Evolutionary conservation across 1,140 invertebrate genomes (phyloP), one percentile per base, ranked within the genome.

Genomic region (Scaptomyza montana): DNA sequence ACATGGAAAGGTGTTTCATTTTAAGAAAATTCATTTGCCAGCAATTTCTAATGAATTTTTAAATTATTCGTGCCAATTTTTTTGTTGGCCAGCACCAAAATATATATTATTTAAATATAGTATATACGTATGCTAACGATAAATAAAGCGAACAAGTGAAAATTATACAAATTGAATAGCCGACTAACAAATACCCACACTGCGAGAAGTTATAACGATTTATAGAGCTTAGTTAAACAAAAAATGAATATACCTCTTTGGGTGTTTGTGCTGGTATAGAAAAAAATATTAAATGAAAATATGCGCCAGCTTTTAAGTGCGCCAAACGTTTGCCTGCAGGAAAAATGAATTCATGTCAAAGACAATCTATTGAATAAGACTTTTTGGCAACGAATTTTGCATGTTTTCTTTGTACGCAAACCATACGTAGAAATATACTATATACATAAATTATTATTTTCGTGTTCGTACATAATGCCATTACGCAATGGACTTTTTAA

Each of bases 321-420:
- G 57, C 74, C 62, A 64, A 67, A 53, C 39, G 39, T 53, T 72
- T 65, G 80, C 61, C 46, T 53, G 70, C 45, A 19, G 70, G 68
- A 87, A 84, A 87, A 89, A 89, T 89, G 84, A 80, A 89, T 84
- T 89, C 77, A 89, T 89, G 84, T 89, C 84, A 89, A 89, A 89
- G 85, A 84, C 69, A 84, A 79, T 84, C 79, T 89, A 89, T 89
- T 89, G 85, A 89, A 89, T 84, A 89, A 80, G 73, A 80, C 65
- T 89, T 89, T 87, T 89, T 89, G 84, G 85, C 84, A 89, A 53
- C 76, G 73, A 68, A 66, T 70, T 74, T 72, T 9, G 70, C 67
- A 54, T 80, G 74, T 69, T 74, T 53, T 66, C 30, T 61, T 13
- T 6, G 21, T 55, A 30, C 57, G 19, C 25, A 30, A 56, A 55